A percentile compares a stretch with the other conserved stretches of the same genome.
Conservation (phyloP, 2,888 invertebrate species). For the Mactromeris polynyma region DNA sequence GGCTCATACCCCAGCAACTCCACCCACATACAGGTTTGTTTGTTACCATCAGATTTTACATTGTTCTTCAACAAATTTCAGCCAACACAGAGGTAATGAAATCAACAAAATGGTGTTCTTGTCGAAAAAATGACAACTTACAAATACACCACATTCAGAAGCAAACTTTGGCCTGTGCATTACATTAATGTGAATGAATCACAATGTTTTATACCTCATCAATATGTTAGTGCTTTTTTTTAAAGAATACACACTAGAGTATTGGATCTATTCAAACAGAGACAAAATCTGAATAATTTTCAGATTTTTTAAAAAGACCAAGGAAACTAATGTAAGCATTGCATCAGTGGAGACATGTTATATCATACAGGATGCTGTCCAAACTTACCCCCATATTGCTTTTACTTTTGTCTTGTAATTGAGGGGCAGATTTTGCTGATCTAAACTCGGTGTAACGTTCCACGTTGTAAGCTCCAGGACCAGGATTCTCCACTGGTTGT, state of each 20-base stretch:
- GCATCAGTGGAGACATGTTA: too few species aligned
- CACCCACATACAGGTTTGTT: too few species aligned
- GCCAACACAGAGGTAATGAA: background rate
- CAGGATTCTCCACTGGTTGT: slow-evolving; percentile 81
- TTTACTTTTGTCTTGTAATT: slow-evolving; percentile 61
- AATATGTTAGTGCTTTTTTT: too few species aligned
- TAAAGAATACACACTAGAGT: too few species aligned
- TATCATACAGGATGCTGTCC: background rate
- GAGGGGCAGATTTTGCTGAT: slow-evolving; percentile 75
- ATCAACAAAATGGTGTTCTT: background rate
- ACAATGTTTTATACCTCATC: too few species aligned
- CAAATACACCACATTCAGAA: background rate
- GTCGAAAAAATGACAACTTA: background rate
- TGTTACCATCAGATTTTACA: too few species aligned
- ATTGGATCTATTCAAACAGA: background rate
- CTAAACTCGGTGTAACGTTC: slow-evolving; percentile 77
- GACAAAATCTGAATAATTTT: background rate
- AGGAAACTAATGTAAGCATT: too few species aligned
- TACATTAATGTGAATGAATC: background rate
- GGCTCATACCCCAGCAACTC: too few species aligned
- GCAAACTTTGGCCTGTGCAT: background rate
- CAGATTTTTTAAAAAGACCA: background rate
- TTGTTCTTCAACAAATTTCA: too few species aligned
- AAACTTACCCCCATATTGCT: slow-evolving; percentile 62
- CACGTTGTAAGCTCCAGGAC: slow-evolving; percentile 83